Evolutionary conservation across 2,113 vertebrate species (phyloP).

Genomic region (Macrotis lagotis): DNA sequence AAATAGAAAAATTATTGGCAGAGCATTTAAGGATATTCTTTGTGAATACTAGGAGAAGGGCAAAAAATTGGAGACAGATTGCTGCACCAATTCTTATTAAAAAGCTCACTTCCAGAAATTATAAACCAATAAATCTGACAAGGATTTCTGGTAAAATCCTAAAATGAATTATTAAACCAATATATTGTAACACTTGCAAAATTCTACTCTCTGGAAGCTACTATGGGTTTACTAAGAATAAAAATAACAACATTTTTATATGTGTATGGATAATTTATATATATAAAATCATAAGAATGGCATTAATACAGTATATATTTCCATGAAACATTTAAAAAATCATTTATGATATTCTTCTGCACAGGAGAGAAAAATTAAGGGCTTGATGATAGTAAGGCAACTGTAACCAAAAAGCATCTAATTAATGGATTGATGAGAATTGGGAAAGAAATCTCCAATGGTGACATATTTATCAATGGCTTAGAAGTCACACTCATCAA

Average conservation of each 20-base stretch:
- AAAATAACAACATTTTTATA: background rate
- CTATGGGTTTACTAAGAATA: slow-evolving; percentile 9
- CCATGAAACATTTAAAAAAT: background rate
- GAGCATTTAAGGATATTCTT: background rate
- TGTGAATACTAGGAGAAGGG: background rate
- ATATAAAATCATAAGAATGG: background rate
- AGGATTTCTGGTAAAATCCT: background rate
- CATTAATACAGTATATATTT: background rate
- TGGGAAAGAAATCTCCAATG: background rate
- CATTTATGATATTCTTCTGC: background rate
- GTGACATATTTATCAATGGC: slow-evolving; percentile 11
- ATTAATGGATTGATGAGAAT: slow-evolving; percentile 16
- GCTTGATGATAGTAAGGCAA: background rate
- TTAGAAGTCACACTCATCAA: background rate
- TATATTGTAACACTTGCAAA: slow-evolving; percentile 4
- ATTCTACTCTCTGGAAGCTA: background rate
- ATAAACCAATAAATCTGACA: background rate
- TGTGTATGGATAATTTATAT: background rate
- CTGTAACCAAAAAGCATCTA: background rate
- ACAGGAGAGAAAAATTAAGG: background rate
- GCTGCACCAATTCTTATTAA: background rate
- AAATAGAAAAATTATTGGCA: background rate
- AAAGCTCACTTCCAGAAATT: background rate
- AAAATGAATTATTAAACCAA: background rate
- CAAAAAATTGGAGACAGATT: background rate